Conservation (phyloP, 2,113 vertebrate species). For the Ifrita kowaldi region DNA sequence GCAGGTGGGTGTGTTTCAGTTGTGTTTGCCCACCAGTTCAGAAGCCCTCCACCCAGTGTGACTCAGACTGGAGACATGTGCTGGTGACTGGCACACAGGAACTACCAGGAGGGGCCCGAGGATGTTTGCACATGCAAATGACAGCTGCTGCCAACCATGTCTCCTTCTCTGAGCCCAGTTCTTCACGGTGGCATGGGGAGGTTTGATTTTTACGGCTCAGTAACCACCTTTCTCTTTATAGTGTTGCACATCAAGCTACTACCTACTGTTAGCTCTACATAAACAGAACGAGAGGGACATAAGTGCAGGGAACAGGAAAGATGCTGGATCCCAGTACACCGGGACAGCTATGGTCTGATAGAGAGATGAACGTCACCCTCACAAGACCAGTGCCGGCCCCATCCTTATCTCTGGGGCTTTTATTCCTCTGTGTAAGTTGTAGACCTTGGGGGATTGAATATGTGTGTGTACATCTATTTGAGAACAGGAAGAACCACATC, state of each 20-base stretch:
- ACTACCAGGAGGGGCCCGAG: not conserved
- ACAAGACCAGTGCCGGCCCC: not conserved
- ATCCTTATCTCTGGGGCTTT: not conserved
- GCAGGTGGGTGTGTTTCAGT: not conserved
- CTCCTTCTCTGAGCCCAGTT: not conserved
- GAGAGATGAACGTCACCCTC: rapidly evolving
- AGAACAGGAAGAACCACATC: not conserved
- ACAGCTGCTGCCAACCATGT: not conserved
- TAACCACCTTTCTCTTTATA: not conserved
- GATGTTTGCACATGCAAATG: not conserved
- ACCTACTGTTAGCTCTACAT: not conserved
- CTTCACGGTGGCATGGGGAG: rapidly evolving
- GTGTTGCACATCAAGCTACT: not conserved
- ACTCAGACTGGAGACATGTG: rapidly evolving
- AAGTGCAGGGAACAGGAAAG: rapidly evolving
- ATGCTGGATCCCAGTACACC: not conserved
- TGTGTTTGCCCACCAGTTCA: not conserved
- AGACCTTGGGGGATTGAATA: not conserved
- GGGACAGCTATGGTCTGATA: not conserved
- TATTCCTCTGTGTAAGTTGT: not conserved
- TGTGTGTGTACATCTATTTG: not conserved
- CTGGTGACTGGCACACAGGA: not conserved
- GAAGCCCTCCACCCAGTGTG: not conserved
- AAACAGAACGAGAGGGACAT: not conserved
- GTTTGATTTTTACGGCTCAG: not conserved